Evolutionary conservation across 2,888 invertebrate genomes (phyloP).

Genomic region (Rhamnusium bicolor): DNA sequence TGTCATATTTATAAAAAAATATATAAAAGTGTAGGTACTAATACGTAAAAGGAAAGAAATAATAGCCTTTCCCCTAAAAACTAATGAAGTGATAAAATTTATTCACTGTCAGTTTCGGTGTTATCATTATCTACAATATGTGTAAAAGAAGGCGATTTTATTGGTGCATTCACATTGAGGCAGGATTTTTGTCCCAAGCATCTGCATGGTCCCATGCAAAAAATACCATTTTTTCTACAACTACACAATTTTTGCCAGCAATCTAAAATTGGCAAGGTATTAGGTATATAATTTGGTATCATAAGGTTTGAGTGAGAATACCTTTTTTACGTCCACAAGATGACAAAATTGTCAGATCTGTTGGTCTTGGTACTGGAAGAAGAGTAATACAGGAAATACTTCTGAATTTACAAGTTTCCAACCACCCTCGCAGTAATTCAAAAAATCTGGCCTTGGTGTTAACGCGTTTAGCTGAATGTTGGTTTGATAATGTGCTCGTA

Average conservation of each 20-base stretch:
- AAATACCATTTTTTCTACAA: background rate
- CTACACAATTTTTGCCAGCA: background rate
- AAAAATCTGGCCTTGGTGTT: background rate
- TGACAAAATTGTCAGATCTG: background rate
- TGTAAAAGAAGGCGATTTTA: background rate
- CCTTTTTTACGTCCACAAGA: too few species aligned
- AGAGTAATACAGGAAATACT: background rate
- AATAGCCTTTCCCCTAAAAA: too few species aligned
- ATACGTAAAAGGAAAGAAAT: too few species aligned
- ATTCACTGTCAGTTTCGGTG: background rate
- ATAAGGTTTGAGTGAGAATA: too few species aligned
- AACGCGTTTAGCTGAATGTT: background rate
- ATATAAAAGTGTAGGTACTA: background rate
- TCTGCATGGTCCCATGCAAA: too few species aligned
- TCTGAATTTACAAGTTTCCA: background rate
- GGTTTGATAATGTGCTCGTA: too few species aligned
- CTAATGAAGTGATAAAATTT: background rate
- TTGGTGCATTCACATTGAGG: background rate
- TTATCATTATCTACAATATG: background rate
- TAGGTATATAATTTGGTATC: background rate
- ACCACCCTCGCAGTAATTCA: background rate
- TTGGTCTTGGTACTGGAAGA: too few species aligned
- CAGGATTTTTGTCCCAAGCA: background rate
- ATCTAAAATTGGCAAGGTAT: too few species aligned
- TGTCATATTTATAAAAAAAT: too few species aligned